Evolutionary conservation across 2,888 invertebrate species (phyloP).

Genomic region (Drosophila crucigera): DNA sequence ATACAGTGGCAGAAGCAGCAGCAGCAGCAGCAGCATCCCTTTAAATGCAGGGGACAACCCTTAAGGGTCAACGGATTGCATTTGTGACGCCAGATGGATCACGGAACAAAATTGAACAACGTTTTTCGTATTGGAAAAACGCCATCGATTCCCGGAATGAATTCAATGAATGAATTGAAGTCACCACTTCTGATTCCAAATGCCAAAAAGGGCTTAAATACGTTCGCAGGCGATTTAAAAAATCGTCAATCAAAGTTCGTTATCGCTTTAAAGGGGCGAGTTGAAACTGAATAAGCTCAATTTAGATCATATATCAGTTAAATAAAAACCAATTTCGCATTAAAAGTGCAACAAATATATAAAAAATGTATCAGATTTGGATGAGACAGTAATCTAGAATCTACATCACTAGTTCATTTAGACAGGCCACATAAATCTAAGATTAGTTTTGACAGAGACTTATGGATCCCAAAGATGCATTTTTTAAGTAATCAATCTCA

Average conservation of each 20-base stretch:
- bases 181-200: conserved; percentile 3
- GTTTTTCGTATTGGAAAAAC: conserved; percentile 18
- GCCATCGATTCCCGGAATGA: conserved; percentile 1
- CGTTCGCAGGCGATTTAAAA: not conserved
- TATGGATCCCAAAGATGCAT: not conserved
- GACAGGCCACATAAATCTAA: not conserved
- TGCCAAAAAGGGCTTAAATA: not conserved
- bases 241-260: not conserved
- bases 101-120: conserved; percentile 18
- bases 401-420: not conserved
- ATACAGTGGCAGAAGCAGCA: conserved; percentile 22
- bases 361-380: not conserved
- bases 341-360: not conserved
- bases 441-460: not conserved
- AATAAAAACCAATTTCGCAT: not conserved
- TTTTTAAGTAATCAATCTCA: not conserved
- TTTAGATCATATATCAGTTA: not conserved
- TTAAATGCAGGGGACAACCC: conserved; percentile 30
- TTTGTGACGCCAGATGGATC: conserved; percentile 38
- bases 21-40: conserved; percentile 4
- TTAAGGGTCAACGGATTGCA: conserved; percentile 53
- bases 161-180: not conserved
- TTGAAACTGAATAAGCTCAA: not conserved
- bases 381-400: not conserved
- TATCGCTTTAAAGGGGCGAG: not conserved